Evolutionary conservation across 2,113 vertebrate species (phyloP).

Genomic region (Beaufortia kweichowensis): DNA sequence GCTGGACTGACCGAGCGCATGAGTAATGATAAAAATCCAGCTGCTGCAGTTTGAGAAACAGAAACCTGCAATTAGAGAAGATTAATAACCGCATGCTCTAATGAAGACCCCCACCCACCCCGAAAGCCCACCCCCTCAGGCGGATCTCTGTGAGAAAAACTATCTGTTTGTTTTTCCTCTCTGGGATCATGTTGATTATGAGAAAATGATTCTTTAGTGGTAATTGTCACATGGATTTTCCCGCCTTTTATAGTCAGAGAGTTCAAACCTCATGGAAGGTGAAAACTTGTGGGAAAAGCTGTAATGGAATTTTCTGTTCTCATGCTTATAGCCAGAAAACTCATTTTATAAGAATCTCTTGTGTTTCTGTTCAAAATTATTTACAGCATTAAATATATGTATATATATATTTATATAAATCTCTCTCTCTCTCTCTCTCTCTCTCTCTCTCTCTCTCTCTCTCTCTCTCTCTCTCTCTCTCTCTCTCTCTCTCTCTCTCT

Average conservation of each 20-base stretch:
- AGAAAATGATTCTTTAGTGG: slow-evolving; percentile 63
- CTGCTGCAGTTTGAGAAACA: slow-evolving; percentile 59
- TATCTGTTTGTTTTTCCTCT: slow-evolving; percentile 71
- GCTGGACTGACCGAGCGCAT: slow-evolving; percentile 40
- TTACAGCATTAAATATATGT: background rate
- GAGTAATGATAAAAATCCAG: slow-evolving; percentile 66
- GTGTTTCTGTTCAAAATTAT: background rate
- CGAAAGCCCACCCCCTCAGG: slow-evolving; percentile 53
- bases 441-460: background rate
- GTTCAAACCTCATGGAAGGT: slow-evolving; percentile 15
- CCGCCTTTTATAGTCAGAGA: slow-evolving; percentile 28
- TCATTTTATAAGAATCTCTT: background rate
- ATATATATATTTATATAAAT: too few species aligned
- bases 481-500: background rate
- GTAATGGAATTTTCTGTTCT: background rate
- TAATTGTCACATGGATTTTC: slow-evolving; percentile 56
- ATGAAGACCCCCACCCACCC: slow-evolving; percentile 51
- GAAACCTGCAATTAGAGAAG: slow-evolving; percentile 70
- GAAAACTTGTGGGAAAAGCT: background rate
- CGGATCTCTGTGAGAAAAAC: slow-evolving; percentile 59
- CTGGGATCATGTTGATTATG: slow-evolving; percentile 64
- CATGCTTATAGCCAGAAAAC: slow-evolving; percentile 1
- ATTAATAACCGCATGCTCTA: slow-evolving; percentile 68
- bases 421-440: too few species aligned
- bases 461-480: background rate